Base-by-base conservation (phyloP, 2,113 vertebrate genomes). In the Tretioscincus oriximinensis region DNA sequence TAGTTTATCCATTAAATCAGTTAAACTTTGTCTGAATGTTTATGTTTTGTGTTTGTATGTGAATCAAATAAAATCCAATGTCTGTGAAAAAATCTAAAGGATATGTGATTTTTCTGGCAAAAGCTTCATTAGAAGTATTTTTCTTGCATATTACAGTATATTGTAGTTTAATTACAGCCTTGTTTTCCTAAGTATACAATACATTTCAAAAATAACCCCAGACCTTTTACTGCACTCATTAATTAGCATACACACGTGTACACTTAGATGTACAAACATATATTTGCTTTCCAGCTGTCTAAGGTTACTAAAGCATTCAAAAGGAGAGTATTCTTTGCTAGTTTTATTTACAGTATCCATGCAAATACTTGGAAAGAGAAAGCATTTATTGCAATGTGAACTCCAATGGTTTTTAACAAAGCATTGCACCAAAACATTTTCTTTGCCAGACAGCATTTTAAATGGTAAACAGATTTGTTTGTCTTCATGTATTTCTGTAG, bases 11-110 rank as follows among this genome's bases (percentile, higher is more conserved):
- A 85, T 84, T 86, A 29, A 70, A 41, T 88, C 2, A 0, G 86
- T 81, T 92, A 86, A 90, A 93, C 85, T 85, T 68, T 63, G 76
- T 86, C 86, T 87, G n/a, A 22, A 10, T 77, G 12, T 14, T 11
- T 22, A 51, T 26, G 8, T 26, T 49, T 65, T 58, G 54, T 58
- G 4, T 58, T 18, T 58, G 54, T 18, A 58, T 18, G 14, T 7
- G 20, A 22, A 28, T 47, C 45, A 29, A 9, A 22, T 73, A 66
- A 73, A 79, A 73, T 31, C 66, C 14, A 71, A 18, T 58, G 54
- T 14, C 54, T 58, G 54, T 58, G 14, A 58, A 64, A 18, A 24
- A 63, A 64, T 2, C 18, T n/a, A 26, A 72, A 61, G 3, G 7
- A 64, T 26, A 61, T 58, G 63, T 47, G 35, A 72, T n/a, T 26